These are phyloP conservation scores for Callitettix versicolor DNA, from an alignment of 1,140 invertebrate genomes.

Conservation along the genomic window DNA sequence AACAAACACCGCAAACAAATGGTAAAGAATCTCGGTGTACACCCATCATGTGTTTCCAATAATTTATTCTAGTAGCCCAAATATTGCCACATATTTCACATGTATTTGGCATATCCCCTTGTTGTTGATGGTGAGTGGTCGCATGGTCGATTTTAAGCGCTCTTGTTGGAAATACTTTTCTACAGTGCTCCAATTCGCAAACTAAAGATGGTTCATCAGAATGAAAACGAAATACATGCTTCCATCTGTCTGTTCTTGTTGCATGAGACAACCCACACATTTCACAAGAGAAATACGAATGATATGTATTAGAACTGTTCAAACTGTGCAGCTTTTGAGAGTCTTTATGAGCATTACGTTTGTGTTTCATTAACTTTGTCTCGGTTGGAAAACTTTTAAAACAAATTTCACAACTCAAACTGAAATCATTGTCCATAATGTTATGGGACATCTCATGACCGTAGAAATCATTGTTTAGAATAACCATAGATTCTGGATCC, in stretches of 20 bases:
- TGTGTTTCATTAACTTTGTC: slow-evolving; percentile 39
- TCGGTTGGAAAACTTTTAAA: slow-evolving; percentile 39
- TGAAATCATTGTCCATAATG: slow-evolving; percentile 33
- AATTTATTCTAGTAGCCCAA: slow-evolving; percentile 43
- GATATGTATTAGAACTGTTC: slow-evolving; percentile 26
- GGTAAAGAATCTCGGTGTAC: slow-evolving; percentile 42
- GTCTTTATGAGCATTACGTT: slow-evolving; percentile 35
- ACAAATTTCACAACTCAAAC: slow-evolving; percentile 37
- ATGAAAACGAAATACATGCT: slow-evolving; percentile 38
- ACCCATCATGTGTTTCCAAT: slow-evolving; percentile 45
- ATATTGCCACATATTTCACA: slow-evolving; percentile 40
- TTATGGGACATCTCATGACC: neutral
- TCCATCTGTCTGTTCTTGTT: slow-evolving; percentile 42
- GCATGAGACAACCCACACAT: slow-evolving; percentile 39
- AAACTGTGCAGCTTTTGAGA: slow-evolving; percentile 9
- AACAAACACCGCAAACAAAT: slow-evolving; percentile 42
- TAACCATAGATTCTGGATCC: slow-evolving; percentile 34
- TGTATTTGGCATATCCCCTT: slow-evolving; percentile 33
- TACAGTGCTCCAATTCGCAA: slow-evolving; percentile 36
- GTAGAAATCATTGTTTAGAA: slow-evolving; percentile 17
- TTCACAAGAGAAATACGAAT: slow-evolving; percentile 41
- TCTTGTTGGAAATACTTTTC: slow-evolving; percentile 40
- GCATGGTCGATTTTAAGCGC: slow-evolving; percentile 37
- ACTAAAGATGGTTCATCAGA: slow-evolving; percentile 33
- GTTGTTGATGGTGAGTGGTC: slow-evolving; percentile 36